These are phyloP conservation scores for Carlito syrichta DNA, from an alignment of 2,113 vertebrate genomes.

Conservation along the genomic window DNA sequence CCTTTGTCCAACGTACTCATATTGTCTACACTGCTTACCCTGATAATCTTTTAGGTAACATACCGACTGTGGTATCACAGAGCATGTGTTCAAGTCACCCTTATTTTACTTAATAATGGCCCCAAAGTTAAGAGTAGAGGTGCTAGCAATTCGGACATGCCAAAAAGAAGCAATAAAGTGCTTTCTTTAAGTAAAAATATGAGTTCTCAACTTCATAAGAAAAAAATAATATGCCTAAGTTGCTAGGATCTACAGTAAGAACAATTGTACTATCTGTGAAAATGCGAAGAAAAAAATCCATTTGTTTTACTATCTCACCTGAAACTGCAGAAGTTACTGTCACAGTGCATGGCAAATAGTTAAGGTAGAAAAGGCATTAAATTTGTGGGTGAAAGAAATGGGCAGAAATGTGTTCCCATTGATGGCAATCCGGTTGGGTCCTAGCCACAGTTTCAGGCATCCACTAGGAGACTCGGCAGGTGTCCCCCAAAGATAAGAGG, in stretches of 20 bases:
- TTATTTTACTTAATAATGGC: neutral
- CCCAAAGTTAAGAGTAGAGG: neutral
- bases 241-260: neutral
- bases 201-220: neutral
- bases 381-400: neutral
- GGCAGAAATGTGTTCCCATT: neutral
- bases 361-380: neutral
- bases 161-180: neutral
- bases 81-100: neutral
- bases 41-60: neutral
- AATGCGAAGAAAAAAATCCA: neutral
- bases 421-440: neutral
- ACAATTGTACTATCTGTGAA: neutral
- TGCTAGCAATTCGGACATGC: neutral
- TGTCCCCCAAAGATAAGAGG: neutral
- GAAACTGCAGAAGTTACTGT: neutral
- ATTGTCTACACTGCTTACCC: neutral
- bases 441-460: neutral
- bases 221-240: neutral
- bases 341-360: neutral
- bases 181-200: neutral
- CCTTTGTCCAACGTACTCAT: neutral
- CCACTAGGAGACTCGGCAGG: neutral
- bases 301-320: neutral
- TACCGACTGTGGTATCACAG: neutral